Evolutionary conservation across 1,140 invertebrate species (phyloP).

Genomic region (Drosophila malerkotliana): DNA sequence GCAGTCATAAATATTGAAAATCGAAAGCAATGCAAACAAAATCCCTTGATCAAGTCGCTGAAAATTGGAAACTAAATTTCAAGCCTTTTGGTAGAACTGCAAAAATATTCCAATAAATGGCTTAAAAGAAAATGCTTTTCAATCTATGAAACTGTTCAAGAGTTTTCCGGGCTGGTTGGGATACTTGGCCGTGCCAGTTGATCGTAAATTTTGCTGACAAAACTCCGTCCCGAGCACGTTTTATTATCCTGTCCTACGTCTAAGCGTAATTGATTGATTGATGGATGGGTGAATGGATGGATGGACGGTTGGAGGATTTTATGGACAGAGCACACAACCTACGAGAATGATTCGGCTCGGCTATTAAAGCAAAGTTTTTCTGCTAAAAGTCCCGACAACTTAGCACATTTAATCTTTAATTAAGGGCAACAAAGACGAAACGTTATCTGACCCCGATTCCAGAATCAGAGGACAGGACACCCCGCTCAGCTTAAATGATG

Average conservation of each 20-base stretch:
- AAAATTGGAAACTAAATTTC: slow-evolving; percentile 1
- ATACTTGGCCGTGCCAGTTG: slow-evolving; percentile 36
- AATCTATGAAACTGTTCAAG: background rate
- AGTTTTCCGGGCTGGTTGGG: slow-evolving; percentile 1
- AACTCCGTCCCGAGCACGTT: slow-evolving; percentile 64
- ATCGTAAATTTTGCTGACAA: slow-evolving; percentile 71
- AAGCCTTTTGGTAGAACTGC: background rate
- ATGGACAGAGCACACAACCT: slow-evolving; percentile 21
- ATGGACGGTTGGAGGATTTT: background rate
- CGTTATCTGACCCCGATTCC: slow-evolving; percentile 34
- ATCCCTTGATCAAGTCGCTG: background rate
- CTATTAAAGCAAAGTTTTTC: slow-evolving; percentile 56
- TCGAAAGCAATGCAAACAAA: background rate
- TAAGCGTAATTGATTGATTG: slow-evolving; percentile 80
- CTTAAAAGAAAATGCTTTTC: background rate
- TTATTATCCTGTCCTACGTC: slow-evolving; percentile 59
- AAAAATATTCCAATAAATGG: background rate
- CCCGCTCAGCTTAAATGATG: slow-evolving; percentile 70
- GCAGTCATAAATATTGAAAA: background rate
- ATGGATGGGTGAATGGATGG: slow-evolving; percentile 57
- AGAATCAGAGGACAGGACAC: background rate
- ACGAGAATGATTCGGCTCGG: slow-evolving; percentile 1
- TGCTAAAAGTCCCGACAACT: slow-evolving; percentile 52
- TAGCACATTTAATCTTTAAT: slow-evolving; percentile 78
- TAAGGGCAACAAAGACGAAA: slow-evolving; percentile 54